Base-by-base conservation (phyloP, 2,113 vertebrate species). In the Microcebus jonahi region DNA sequence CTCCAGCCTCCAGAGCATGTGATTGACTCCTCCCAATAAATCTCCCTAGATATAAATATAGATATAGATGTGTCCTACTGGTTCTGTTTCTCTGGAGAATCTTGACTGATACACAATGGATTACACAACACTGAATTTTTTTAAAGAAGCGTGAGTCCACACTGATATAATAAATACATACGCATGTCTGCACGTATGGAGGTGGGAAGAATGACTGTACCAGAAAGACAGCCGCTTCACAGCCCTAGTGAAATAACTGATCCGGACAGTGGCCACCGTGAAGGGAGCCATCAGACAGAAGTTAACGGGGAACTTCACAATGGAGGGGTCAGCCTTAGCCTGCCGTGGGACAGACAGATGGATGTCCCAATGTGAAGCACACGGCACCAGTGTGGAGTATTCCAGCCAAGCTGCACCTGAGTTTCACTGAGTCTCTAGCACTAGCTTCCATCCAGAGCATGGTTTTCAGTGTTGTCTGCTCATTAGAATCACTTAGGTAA, bases 161-260 rank as follows among this genome's bases (percentile, higher is more conserved):
- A 18, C 25, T 6, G 31, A 10, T 17, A 11, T 1, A 20, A 13
- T 2, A 36, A 45, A 25, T 6, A 13, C 0, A 2, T 7, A 2
- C 0, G 17, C 34, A 7, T 3, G 20, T 15, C 20, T 5, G 11
- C 0, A 36, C 2, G 50, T 1, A 2, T 6, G 29, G 57, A 48
- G 0, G 17, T 29, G n/a, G 65, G 36, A 11, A n/a, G 13, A 36
- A 63, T 8, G 31, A 13, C 23, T 42, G 0, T 31, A 36, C 5
- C 20, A n/a, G 50, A 36, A 55, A 83, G 71, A 45, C 2, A 27
- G 18, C 48, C 8, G 36, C 53, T 42, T 39, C 9, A 20, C 8
- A 42, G 8, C 42, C 18, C 34, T 20, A 17, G 36, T 5, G 39
- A 42, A 31, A 36, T 2, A 36, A 13, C 1, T 6, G 21, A 13